Conservation (phyloP, 2,888 invertebrate species). For the Fragum whitleyi region DNA sequence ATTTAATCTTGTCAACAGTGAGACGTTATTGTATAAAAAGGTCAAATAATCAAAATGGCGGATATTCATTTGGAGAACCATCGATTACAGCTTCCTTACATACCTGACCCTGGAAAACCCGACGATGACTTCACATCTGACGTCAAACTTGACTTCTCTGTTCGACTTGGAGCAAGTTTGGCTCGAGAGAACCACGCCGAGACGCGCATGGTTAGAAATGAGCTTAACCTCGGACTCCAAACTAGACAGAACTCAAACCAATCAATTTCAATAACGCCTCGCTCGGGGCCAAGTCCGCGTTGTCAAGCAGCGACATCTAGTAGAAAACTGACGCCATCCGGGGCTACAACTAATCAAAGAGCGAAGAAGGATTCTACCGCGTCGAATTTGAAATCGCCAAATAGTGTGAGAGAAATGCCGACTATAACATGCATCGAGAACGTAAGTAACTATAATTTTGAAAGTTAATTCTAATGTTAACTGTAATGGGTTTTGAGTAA, state of each 20-base stretch:
- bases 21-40: no score
- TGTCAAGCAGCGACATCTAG: not conserved
- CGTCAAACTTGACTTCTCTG: slow-evolving; percentile 65
- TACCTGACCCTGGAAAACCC: slow-evolving; percentile 66
- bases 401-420: not conserved
- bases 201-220: slow-evolving; percentile 29
- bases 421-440: not conserved
- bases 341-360: not conserved
- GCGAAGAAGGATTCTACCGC: not conserved
- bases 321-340: not conserved
- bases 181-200: slow-evolving; percentile 49
- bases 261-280: not conserved
- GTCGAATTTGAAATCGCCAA: not conserved
- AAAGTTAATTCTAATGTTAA: no score
- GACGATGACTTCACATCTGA: slow-evolving; percentile 41
- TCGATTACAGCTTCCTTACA: slow-evolving; percentile 61
- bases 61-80: not conserved
- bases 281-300: not conserved
- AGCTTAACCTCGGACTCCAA: slow-evolving; percentile 14
- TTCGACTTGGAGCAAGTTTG: slow-evolving; percentile 67
- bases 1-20: no score
- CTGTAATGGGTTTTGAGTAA: no score
- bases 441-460: not conserved
- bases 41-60: not conserved
- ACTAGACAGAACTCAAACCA: not conserved